These are phyloP conservation scores for Pholis gunnellus DNA, from an alignment of 2,113 vertebrate genomes.

Conservation along the genomic window DNA sequence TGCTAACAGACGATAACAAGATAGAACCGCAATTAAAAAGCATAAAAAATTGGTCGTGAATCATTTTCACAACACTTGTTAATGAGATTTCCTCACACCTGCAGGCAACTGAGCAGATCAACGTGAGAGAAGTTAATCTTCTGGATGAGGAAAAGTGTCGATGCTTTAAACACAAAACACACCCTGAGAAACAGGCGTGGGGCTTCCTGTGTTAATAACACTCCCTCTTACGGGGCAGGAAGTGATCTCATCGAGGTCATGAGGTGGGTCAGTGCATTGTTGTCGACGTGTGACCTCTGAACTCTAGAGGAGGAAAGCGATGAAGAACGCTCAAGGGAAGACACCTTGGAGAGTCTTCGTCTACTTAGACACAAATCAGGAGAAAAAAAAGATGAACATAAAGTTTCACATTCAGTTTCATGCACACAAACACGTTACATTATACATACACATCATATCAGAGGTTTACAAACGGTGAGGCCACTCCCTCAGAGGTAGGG, in stretches of 20 bases:
- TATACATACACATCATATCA: neutral
- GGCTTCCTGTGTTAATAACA: conserved; percentile 52
- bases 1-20: neutral
- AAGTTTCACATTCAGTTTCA: neutral
- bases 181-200: conserved; percentile 13
- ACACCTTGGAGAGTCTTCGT: neutral
- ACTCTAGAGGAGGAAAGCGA: neutral
- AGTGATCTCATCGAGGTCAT: conserved; percentile 1
- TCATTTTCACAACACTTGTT: neutral
- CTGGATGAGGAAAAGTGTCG: neutral
- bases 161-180: neutral
- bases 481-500: neutral
- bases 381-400: neutral
- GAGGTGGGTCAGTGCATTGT: neutral
- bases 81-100: neutral
- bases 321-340: neutral
- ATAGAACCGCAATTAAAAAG: neutral
- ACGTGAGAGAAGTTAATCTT: neutral
- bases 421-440: neutral
- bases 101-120: neutral
- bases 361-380: neutral
- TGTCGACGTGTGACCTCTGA: conserved; percentile 13
- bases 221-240: conserved; percentile 24
- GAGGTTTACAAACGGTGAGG: neutral
- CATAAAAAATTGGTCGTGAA: neutral